Base-by-base conservation (phyloP, 2,888 invertebrate genomes). In the Morpho helenor region DNA sequence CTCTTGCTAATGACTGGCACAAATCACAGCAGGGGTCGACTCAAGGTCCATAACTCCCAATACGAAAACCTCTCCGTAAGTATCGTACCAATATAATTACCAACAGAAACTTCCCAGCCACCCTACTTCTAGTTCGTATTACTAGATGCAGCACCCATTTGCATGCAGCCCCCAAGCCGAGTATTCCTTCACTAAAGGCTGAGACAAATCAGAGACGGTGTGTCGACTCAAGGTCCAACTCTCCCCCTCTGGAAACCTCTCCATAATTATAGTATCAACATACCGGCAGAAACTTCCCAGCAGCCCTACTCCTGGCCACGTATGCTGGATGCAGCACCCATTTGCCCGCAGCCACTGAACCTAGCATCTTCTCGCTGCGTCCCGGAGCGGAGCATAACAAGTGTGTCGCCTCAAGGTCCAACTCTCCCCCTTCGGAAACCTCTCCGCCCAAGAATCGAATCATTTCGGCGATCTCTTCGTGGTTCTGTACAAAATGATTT, bases 251-350 rank as follows among this genome's bases (percentile, higher is more conserved):
- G 7, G 93, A 91, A 8, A 95, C 91, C n/a, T 80, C 84, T 0
- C 94, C 96, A 46, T 0, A 95, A 83, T 3, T 84, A 72, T 31
- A 48, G 7, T 42, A 10, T 42, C 7, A 9, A 8, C 10, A 74
- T 69, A 96, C 96, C 71, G 93, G 80, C 4, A 96, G 76, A 73
- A 96, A 95, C 60, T 73, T 72, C 0, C 93, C 92, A 1, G 85
- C 86, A 39, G 91, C 87, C 7, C 92, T 81, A 57, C 95, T 96
- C 49, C 94, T 91, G 6, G 93, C 92, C 2, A 98, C 82, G 72
- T 97, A 98, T 0, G 93, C 92, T 2, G 94, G 92, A 70, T 96
- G 96, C n/a, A 98, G 82, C 8, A 98, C 92, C 97, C 97, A 98
- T 70, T 96, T 94, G 16, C 98, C 98, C 0, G 96, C 92, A 0